Conservation (phyloP, 2,113 vertebrate genomes). For the Scomber scombrus region DNA sequence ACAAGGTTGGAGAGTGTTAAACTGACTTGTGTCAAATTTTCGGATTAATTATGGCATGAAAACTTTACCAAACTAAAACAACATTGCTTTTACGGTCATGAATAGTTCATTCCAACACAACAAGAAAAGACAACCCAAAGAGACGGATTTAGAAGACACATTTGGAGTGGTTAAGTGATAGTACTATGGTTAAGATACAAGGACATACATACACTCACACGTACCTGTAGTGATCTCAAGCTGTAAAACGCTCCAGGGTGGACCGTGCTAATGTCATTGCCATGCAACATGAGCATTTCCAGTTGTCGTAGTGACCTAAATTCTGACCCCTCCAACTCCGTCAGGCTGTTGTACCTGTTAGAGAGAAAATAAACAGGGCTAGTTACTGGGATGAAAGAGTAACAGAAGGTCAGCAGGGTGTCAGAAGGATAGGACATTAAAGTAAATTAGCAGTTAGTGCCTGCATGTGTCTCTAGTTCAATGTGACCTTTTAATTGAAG, state of each 20-base stretch:
- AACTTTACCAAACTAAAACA: too few relatives aligned
- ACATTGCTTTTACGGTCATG: too few relatives aligned
- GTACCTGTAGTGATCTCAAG: conserved; percentile 85
- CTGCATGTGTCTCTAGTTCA: background rate
- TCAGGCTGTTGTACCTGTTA: conserved; percentile 86
- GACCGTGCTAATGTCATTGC: conserved; percentile 83
- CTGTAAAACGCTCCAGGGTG: conserved; percentile 82
- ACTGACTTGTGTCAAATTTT: too few relatives aligned
- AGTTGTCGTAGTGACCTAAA: conserved; percentile 81
- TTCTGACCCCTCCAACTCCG: conserved; percentile 79
- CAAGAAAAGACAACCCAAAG: too few relatives aligned
- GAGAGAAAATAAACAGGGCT: conserved; percentile 43
- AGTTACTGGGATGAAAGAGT: conserved; percentile 24
- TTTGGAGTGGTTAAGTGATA: background rate
- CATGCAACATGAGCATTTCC: conserved; percentile 88
- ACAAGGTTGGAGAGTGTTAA: too few relatives aligned
- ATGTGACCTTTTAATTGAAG: conserved; percentile 18
- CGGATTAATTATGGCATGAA: too few relatives aligned
- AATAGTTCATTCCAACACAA: too few relatives aligned
- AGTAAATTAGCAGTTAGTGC: background rate
- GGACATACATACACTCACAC: background rate
- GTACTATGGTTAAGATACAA: background rate
- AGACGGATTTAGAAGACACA: background rate
- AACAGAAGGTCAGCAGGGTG: background rate
- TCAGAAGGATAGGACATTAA: background rate